These are phyloP conservation scores for Petrolisthes cinctipes DNA, from an alignment of 2,888 invertebrate genomes.

Conservation along the genomic window DNA sequence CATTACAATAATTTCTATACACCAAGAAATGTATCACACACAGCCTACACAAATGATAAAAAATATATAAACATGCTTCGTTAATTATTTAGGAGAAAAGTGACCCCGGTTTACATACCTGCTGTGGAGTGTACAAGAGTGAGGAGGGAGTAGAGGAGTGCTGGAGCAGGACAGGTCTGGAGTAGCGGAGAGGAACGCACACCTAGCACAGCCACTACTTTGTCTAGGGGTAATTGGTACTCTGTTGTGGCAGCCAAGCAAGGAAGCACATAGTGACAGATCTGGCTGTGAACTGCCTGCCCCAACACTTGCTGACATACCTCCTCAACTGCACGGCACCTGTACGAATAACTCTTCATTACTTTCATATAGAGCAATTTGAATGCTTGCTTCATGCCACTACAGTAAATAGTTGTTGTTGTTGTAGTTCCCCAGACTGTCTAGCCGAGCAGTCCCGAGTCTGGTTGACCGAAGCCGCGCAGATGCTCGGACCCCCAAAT, in stretches of 20 bases:
- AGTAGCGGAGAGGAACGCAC: slow-evolving; percentile 31
- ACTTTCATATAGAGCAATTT: not conserved
- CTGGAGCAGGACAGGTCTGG: slow-evolving; percentile 39
- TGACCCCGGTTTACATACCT: slow-evolving; percentile 25
- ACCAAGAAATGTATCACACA: no score
- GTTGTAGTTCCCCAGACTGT: no score
- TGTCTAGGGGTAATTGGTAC: slow-evolving; percentile 44
- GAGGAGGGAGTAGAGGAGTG: slow-evolving; percentile 55
- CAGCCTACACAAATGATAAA: no score
- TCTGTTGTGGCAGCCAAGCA: slow-evolving; percentile 30
- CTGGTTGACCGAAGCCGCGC: no score
- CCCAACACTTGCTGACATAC: slow-evolving; percentile 55
- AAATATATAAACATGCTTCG: no score
- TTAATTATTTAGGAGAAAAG: no score
- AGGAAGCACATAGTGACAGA: slow-evolving; percentile 52
- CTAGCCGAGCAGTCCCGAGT: no score
- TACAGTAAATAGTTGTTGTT: not conserved
- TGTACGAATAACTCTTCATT: slow-evolving; percentile 25
- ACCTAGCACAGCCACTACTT: slow-evolving; percentile 40
- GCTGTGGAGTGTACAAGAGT: slow-evolving; percentile 43
- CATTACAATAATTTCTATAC: no score
- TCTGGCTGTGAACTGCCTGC: slow-evolving; percentile 46
- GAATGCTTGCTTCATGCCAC: not conserved
- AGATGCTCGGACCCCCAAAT: no score
- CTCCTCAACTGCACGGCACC: slow-evolving; percentile 42